phyloP scores from a whole-genome alignment of 92 coral and sea anemone species.

The Hydrozoanthus gracilis region DNA sequence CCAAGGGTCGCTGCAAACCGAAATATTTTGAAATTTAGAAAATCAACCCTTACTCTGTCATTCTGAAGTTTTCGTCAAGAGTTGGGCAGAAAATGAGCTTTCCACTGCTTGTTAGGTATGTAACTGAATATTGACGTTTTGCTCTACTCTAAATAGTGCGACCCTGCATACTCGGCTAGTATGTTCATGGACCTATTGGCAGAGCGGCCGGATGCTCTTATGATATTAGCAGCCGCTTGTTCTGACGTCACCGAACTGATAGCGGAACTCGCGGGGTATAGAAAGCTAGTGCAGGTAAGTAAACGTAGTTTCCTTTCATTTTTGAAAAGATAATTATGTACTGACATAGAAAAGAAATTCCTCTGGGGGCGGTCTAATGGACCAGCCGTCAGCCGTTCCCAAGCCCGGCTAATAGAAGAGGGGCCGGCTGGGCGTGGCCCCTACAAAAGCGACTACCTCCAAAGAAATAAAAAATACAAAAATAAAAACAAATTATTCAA shows the following conservation, averaged over 20 bases:
- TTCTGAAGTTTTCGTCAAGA: neutral
- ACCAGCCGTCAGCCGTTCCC: too few species aligned
- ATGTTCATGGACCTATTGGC: slow-evolving; percentile 85
- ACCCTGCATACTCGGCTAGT: slow-evolving; percentile 88
- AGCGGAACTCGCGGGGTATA: slow-evolving; percentile 87
- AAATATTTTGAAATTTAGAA: too few species aligned
- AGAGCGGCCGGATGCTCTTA: slow-evolving; percentile 64
- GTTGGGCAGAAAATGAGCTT: neutral
- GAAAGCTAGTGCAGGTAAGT: slow-evolving; percentile 85
- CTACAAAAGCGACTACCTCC: too few species aligned
- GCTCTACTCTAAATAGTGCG: slow-evolving; percentile 73
- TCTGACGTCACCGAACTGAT: slow-evolving; percentile 87
- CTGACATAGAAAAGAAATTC: too few species aligned
- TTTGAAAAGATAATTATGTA: neutral
- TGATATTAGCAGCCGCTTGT: slow-evolving; percentile 92
- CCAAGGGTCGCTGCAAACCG: too few species aligned
- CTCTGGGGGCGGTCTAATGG: too few species aligned
- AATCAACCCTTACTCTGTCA: too few species aligned
- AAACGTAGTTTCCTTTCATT: neutral
- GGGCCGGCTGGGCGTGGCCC: too few species aligned
- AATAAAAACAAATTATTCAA: too few species aligned
- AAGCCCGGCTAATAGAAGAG: too few species aligned
- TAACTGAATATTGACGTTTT: neutral
- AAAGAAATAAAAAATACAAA: too few species aligned
- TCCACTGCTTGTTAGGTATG: neutral